Evolutionary conservation across 2,113 vertebrate species (phyloP), one percentile per base, ranked within the genome.

Genomic region (Albula goreensis): DNA sequence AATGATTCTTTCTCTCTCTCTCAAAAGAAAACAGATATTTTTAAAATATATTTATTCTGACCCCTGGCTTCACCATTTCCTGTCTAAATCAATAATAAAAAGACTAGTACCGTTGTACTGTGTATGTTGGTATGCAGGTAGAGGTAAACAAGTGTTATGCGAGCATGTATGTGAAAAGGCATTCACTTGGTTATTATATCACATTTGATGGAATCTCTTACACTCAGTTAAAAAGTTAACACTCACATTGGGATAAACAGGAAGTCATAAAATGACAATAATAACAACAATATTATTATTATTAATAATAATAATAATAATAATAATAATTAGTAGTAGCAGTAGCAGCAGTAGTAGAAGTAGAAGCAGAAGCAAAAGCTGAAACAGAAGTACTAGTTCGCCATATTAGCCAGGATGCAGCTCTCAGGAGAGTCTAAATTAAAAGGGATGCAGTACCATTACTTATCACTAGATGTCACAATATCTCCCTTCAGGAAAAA

Each of bases 401-500:
- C 63, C 53, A 11, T 17, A 6, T 17, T 63, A 19, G 57, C 83
- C 19, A 78, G 7, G 17, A 70, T 70, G 70, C 3, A 2, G 5
- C n/a, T 31, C n/a, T 25, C 70, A 50, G 53, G 60, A 17, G 31
- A 48, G 25, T 3, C 15, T 80, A 31, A 9, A 77, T 77, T 86
- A n/a, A 31, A 74, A 1, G 9, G 70, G n/a, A 1, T 53, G 83
- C 66, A 86, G 60, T 89, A 84, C 84, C 83, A 0, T 7, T 0
- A 70, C 50, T 11, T n/a, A 66, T 89, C 92, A 90, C 92, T 88
- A 90, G 90, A 78, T 91, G 92, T 90, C 92, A 50, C 86, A 88
- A 84, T 84, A 82, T 88, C 81, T 86, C 83, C 50, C 89, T 87
- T 87, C 80, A 60, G 57, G 50, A 79, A 82, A 51, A 50, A 79